A percentile compares a stretch with the other conserved stretches of the same genome.
Evolutionary conservation across 2,888 invertebrate genomes (phyloP).

Genomic region (Actias luna): DNA sequence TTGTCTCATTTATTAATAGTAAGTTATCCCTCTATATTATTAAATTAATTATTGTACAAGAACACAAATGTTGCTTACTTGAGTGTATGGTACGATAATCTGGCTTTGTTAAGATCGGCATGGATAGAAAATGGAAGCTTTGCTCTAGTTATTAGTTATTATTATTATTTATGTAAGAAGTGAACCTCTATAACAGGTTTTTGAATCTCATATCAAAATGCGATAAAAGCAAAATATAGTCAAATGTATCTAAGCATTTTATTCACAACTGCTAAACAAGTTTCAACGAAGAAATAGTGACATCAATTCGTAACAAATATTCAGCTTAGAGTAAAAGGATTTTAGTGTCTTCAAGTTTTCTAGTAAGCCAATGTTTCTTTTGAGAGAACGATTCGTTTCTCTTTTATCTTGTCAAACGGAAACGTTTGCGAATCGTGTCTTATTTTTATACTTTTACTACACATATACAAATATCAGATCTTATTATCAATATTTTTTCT

Average conservation of each 20-base stretch:
- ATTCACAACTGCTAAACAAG: neutral
- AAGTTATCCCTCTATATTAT: no score
- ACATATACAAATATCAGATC: neutral
- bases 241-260: neutral
- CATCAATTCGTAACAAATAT: neutral
- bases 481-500: neutral
- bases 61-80: no score
- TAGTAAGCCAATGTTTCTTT: neutral
- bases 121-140: no score
- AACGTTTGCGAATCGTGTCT: neutral
- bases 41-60: no score
- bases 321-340: conserved; percentile 1
- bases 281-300: neutral
- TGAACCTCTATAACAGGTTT: neutral
- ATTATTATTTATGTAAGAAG: no score
- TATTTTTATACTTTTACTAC: neutral
- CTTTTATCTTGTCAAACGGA: neutral
- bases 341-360: neutral
- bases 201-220: neutral
- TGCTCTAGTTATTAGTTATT: no score
- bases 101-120: no score
- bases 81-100: no score
- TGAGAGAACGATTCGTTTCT: neutral
- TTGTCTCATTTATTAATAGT: no score
- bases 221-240: neutral